Percentiles rank a stretch among this genome's conserved stretches.
Conservation (phyloP, 2,113 vertebrate species). For the Syngnathoides biaculeatus region DNA sequence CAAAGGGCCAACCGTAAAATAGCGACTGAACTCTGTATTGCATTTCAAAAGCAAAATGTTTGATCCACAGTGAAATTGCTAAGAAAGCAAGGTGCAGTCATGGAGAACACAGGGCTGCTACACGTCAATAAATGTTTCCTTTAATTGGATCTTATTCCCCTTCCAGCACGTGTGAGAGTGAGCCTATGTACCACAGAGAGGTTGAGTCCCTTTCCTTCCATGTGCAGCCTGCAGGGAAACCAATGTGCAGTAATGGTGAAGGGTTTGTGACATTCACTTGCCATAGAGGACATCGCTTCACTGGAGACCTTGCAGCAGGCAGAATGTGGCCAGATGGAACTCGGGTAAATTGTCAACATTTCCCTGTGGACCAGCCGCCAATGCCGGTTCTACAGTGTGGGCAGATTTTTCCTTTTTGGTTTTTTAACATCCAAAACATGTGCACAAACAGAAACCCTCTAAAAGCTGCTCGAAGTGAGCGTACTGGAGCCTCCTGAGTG, state of each 20-base stretch:
- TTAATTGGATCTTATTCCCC: constrained; percentile 2
- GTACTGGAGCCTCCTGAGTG: constrained; percentile 49
- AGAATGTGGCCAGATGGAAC: constrained; percentile 67
- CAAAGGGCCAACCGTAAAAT: too few relatives aligned
- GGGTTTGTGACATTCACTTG: constrained; percentile 73
- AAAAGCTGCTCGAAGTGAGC: constrained; percentile 51
- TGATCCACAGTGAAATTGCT: not conserved
- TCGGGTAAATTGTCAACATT: constrained; percentile 70
- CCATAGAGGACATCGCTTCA: constrained; percentile 79
- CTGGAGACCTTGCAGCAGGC: constrained; percentile 75
- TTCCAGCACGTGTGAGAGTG: constrained; percentile 9
- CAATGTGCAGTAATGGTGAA: constrained; percentile 58
- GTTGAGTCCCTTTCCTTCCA: constrained; percentile 34
- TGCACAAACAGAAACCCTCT: constrained; percentile 4
- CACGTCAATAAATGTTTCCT: constrained; percentile 7
- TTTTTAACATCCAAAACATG: not conserved
- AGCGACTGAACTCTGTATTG: too few relatives aligned
- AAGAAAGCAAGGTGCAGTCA: not conserved
- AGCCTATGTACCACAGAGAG: constrained; percentile 14
- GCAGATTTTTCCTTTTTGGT: constrained; percentile 48
- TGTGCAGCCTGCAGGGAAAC: constrained; percentile 55
- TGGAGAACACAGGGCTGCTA: not conserved
- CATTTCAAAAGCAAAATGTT: too few relatives aligned
- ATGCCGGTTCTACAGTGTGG: constrained; percentile 64
- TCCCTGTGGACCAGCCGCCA: constrained; percentile 67